Base-by-base conservation (phyloP, 2,797 vertebrate genomes). In the Iguana delicatissima region DNA sequence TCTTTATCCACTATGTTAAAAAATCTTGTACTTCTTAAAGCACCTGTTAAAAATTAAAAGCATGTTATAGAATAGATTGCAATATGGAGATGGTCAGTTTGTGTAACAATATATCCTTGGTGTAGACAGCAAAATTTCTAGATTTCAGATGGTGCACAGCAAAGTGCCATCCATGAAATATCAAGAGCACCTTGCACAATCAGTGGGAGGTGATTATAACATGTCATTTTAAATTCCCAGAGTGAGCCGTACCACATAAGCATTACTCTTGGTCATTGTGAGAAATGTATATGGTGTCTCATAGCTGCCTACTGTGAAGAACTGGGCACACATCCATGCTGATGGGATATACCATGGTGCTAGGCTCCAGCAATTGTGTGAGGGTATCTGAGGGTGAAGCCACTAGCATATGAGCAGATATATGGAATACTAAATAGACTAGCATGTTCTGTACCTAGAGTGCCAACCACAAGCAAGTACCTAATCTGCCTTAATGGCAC, bases 1-100 rank as follows among this genome's bases (percentile, higher is more conserved):
- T 46, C 42, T 46, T 46, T 46, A 46, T 46, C 42, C 42, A 46
- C 42, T 46, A 46, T 46, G 42, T 46, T 46, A 46, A 4, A 46
- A 46, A 46, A 46, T 46, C 42, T 46, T 57, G 55, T 57, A 57
- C 55, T 57, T 57, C 42, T 29, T 46, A 46, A 46, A 46, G 42
- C 4, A 46, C 42, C 42, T 46, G 42, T 46, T 46, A 46, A 46
- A 46, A 46, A 46, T 46, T 3, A 4, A 46, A 46, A 46, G 4
- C 42, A 46, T 46, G 42, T 46, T 46, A 46, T 2, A 80, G 81
- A 89, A 29, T 42, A 85, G 74, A 55, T 50, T 64, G 84, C 88
- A 35, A n/a, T 38, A 91, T 67, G 91, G 89, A 86, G 88, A 93
- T 80, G 64, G 3, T 87, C 16, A 87, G 85, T 83, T 6, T 93